Conservation (phyloP, 2,113 vertebrate genomes). For the Cisticola juncidis region DNA sequence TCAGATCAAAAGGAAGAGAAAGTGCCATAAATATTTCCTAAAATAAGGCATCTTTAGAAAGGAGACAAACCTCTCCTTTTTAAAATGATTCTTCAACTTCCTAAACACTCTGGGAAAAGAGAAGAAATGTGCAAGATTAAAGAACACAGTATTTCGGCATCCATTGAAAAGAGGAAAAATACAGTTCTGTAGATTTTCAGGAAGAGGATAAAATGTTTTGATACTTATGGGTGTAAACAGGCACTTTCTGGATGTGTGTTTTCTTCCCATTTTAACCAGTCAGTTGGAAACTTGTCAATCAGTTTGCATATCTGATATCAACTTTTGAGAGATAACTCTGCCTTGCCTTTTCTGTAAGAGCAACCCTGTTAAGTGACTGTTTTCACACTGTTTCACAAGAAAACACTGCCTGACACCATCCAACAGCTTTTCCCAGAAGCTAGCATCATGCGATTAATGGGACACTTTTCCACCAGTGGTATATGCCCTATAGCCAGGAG, state of each 20-base stretch:
- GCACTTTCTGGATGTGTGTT: not conserved
- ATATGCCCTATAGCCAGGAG: rapidly evolving
- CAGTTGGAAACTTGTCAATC: not conserved
- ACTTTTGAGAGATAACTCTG: not conserved
- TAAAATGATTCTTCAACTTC: not conserved
- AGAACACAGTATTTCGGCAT: not conserved
- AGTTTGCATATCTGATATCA: not conserved
- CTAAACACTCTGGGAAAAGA: not conserved
- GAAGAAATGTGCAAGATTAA: not conserved
- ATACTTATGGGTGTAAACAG: not conserved
- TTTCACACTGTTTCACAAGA: not conserved
- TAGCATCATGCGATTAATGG: not conserved
- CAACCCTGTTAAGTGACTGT: not conserved
- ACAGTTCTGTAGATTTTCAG: not conserved
- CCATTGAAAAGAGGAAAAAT: not conserved
- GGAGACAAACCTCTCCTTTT: not conserved
- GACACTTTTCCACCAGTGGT: not conserved
- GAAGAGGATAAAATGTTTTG: not conserved
- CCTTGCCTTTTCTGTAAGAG: not conserved
- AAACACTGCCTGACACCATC: not conserved
- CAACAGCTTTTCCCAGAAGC: not conserved
- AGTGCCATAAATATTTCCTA: not conserved
- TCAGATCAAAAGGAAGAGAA: not conserved
- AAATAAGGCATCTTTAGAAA: not conserved
- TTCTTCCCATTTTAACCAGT: not conserved